phyloP scores from a whole-genome alignment of 2,113 vertebrate species.

The Numenius arquata region DNA sequence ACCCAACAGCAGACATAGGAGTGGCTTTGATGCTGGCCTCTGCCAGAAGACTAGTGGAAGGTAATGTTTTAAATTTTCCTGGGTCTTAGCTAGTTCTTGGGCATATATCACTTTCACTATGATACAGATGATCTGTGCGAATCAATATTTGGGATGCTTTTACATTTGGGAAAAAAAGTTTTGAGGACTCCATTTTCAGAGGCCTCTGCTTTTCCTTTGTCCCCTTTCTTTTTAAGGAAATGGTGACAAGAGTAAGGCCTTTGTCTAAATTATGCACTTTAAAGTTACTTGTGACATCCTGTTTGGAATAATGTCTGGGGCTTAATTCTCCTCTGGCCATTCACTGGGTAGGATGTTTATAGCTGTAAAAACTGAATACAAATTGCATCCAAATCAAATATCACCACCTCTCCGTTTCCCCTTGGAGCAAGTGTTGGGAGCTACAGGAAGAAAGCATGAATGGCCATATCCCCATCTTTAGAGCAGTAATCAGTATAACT shows the following conservation, averaged over 20 bases:
- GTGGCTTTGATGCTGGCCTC: conserved; percentile 82
- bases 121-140: not conserved
- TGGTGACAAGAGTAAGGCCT: not conserved
- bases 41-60: conserved; percentile 77
- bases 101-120: not conserved
- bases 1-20: conserved; percentile 79
- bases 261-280: not conserved
- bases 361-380: not conserved
- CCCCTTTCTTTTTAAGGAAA: not conserved
- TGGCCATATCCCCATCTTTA: not conserved
- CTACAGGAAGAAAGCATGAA: not conserved
- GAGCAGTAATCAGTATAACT: not conserved
- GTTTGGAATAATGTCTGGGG: not conserved
- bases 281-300: not conserved
- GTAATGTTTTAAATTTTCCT: conserved; percentile 44
- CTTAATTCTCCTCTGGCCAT: not conserved
- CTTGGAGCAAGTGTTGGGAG: not conserved
- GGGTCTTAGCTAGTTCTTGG: not conserved
- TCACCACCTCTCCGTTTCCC: not conserved
- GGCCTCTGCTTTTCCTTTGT: not conserved
- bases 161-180: not conserved
- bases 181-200: not conserved
- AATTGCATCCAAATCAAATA: not conserved
- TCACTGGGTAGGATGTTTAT: not conserved
- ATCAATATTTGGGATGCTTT: not conserved